Evolutionary conservation across 2,797 vertebrate genomes (phyloP).

Genomic region (Sciurus vulgaris): DNA sequence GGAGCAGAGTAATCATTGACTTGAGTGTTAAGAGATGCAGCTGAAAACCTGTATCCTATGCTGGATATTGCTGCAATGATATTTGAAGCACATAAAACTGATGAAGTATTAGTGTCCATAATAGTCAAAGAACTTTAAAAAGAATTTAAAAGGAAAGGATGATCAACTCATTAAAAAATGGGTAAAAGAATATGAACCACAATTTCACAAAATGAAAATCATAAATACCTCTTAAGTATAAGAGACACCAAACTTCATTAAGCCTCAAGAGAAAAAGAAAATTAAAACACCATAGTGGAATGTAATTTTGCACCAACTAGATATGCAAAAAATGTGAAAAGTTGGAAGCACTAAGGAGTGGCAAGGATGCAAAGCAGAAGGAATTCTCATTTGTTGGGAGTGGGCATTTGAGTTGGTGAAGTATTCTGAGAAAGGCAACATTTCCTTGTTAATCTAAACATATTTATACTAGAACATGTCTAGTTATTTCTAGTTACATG

Average conservation of each 20-base stretch:
- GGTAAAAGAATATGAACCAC: neutral
- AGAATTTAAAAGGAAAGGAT: neutral
- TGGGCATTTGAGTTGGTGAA: neutral
- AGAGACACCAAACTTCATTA: neutral
- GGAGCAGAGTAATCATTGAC: neutral
- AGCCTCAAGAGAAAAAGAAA: neutral
- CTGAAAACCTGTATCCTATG: neutral
- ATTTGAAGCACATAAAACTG: neutral
- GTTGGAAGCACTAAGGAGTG: neutral
- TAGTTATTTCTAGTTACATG: no score
- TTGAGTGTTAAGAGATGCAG: neutral
- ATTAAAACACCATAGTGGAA: neutral
- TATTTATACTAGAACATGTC: no score
- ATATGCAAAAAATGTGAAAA: neutral
- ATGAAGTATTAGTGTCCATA: neutral
- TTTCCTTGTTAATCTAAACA: neutral
- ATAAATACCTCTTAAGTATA: neutral
- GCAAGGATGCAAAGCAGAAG: neutral
- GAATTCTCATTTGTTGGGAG: neutral
- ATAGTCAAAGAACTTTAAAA: neutral
- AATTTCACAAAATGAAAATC: neutral
- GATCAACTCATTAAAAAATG: neutral
- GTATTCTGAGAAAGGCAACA: neutral
- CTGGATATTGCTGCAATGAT: neutral
- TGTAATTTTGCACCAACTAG: neutral